Evolutionary conservation across 2,888 invertebrate species (phyloP).

Genomic region (Quadriops clusia): DNA sequence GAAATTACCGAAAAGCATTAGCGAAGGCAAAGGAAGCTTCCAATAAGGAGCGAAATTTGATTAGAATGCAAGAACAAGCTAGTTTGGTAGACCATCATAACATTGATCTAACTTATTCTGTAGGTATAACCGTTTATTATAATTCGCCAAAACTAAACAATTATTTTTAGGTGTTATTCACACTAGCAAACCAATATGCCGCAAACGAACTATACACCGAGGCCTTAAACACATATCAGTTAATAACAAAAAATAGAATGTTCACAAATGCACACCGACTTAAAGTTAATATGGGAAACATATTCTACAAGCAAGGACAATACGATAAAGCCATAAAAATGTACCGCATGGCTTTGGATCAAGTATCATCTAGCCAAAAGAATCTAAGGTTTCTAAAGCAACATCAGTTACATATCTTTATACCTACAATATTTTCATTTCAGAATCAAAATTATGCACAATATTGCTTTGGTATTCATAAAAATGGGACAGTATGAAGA

Average conservation of each 20-base stretch:
- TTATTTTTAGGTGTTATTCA: conserved; percentile 72
- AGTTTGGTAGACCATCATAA: conserved; percentile 85
- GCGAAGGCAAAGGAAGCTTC: conserved; percentile 96
- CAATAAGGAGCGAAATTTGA: conserved; percentile 78
- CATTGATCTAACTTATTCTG: conserved; percentile 89
- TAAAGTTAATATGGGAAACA: conserved; percentile 97
- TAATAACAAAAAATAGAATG: conserved; percentile 86
- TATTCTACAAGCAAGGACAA: conserved; percentile 88
- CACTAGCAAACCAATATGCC: conserved; percentile 89
- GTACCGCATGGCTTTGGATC: conserved; percentile 97
- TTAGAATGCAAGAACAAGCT: conserved; percentile 83
- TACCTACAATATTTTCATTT: conserved; percentile 14
- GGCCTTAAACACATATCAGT: conserved; percentile 89
- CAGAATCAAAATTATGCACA: conserved; percentile 94
- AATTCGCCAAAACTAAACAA: neutral
- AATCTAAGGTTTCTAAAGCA: conserved; percentile 58
- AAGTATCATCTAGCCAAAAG: conserved; percentile 86
- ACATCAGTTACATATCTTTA: neutral
- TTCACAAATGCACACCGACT: conserved; percentile 87
- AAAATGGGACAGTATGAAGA: conserved; percentile 94
- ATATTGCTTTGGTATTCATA: conserved; percentile 89
- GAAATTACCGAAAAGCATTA: conserved; percentile 55
- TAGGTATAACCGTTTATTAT: conserved; percentile 33
- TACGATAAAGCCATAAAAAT: conserved; percentile 92
- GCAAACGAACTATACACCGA: conserved; percentile 92